These are phyloP conservation scores for Hippocampus comes DNA, from an alignment of 2,113 vertebrate species.

Conservation along the genomic window DNA sequence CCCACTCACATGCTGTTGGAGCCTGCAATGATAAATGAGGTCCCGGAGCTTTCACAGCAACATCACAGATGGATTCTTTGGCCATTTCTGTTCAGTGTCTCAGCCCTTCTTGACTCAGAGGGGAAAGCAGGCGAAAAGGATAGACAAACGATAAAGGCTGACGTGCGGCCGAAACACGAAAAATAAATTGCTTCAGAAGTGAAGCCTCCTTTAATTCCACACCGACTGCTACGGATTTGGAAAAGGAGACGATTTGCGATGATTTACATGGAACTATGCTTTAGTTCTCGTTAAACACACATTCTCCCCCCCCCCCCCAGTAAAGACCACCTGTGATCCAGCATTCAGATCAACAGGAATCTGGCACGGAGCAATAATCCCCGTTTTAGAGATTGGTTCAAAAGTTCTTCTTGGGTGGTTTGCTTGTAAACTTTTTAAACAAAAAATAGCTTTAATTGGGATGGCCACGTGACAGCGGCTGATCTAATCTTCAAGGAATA, in stretches of 20 bases:
- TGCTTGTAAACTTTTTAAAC: background rate
- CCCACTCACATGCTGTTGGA: conserved; percentile 1
- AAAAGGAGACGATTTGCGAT: background rate
- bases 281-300: too few relatives aligned
- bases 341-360: background rate
- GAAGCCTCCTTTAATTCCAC: background rate
- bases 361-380: background rate
- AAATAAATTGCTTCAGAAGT: conserved; percentile 11
- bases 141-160: background rate
- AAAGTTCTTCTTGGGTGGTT: background rate
- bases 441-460: conserved; percentile 13
- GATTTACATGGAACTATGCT: background rate
- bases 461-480: conserved; percentile 6
- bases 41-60: conserved; percentile 7
- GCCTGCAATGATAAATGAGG: conserved; percentile 18
- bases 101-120: background rate
- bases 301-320: too few relatives aligned
- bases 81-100: conserved; percentile 30
- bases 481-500: conserved; percentile 36
- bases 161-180: background rate
- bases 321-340: too few relatives aligned
- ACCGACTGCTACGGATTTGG: background rate
- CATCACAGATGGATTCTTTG: background rate
- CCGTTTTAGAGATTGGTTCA: background rate
- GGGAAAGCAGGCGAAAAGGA: background rate